These are phyloP conservation scores for Acrobasis consociella DNA, from an alignment of 2,888 invertebrate species.

Conservation along the genomic window DNA sequence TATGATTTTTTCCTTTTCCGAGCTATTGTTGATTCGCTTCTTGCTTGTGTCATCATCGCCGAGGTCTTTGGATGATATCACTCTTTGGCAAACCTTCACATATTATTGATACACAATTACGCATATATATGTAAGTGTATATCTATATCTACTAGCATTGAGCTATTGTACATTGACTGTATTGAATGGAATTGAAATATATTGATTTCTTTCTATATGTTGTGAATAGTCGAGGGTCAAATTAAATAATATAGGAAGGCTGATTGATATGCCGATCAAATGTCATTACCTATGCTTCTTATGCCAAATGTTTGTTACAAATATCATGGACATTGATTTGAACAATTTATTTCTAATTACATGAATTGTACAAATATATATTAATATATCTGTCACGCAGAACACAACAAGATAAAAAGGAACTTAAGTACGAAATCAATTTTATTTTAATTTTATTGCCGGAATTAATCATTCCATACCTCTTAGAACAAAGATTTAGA, in stretches of 20 bases:
- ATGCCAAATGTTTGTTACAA: no score
- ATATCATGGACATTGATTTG: no score
- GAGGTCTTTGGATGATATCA: conserved; percentile 70
- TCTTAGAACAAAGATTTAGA: not conserved
- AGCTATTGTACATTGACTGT: conserved; percentile 27
- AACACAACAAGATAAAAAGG: no score
- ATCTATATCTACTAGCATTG: conserved; percentile 24
- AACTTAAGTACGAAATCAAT: not conserved
- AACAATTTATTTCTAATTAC: no score
- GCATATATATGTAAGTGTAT: not conserved
- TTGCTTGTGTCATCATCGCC: conserved; percentile 63
- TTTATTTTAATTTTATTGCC: no score
- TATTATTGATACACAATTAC: conserved; percentile 52
- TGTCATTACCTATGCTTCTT: not conserved
- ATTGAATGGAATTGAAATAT: conserved; percentile 4
- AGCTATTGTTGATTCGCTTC: conserved; percentile 57
- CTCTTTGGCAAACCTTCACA: conserved; percentile 55
- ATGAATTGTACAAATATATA: no score
- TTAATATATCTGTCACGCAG: no score
- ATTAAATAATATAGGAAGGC: not conserved
- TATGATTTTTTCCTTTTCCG: conserved; percentile 34
- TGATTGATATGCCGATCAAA: not conserved
- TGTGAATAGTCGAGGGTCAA: conserved; percentile 1
- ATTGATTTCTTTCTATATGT: not conserved
- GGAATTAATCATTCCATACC: not conserved